Evolutionary conservation across 2,113 vertebrate genomes (phyloP).

Genomic region (Clarias magur): DNA sequence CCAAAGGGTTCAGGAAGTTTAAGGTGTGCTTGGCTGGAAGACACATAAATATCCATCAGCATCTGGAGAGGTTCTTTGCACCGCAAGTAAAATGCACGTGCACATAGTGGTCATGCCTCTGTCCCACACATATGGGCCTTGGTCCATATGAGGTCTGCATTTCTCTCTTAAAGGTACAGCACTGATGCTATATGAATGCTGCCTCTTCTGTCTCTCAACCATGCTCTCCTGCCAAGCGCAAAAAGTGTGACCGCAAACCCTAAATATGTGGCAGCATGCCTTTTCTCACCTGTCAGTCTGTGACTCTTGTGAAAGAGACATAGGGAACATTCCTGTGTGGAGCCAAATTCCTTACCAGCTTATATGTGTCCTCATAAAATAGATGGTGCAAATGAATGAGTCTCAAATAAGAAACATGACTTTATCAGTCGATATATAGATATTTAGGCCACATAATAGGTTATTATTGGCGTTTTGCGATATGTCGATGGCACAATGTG

Average conservation of each 20-base stretch:
- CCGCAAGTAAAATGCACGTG: slow-evolving; percentile 14
- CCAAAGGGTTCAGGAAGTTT: slow-evolving; percentile 19
- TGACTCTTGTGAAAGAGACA: slow-evolving; percentile 44
- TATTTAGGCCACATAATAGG: neutral
- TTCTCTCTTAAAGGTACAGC: slow-evolving; percentile 1
- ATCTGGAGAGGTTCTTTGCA: neutral
- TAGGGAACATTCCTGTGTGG: slow-evolving; percentile 38
- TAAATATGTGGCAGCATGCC: slow-evolving; percentile 37
- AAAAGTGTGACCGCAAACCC: slow-evolving; percentile 10
- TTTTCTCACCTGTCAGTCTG: slow-evolving; percentile 41
- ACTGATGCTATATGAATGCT: slow-evolving; percentile 14
- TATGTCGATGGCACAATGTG: neutral
- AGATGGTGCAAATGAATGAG: neutral
- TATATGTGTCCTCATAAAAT: slow-evolving; percentile 17
- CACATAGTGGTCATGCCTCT: slow-evolving; percentile 24
- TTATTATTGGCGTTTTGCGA: neutral
- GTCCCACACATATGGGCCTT: slow-evolving; percentile 26
- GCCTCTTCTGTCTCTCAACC: slow-evolving; percentile 9
- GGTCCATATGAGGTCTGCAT: slow-evolving; percentile 21
- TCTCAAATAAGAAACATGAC: neutral
- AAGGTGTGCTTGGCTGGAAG: slow-evolving; percentile 15
- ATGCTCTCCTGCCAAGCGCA: neutral
- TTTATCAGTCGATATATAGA: neutral
- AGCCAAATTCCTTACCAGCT: slow-evolving; percentile 27
- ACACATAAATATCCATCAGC: slow-evolving; percentile 30